Evolutionary conservation across 2,888 invertebrate species (phyloP).

Genomic region (Drosophila ochracea): DNA sequence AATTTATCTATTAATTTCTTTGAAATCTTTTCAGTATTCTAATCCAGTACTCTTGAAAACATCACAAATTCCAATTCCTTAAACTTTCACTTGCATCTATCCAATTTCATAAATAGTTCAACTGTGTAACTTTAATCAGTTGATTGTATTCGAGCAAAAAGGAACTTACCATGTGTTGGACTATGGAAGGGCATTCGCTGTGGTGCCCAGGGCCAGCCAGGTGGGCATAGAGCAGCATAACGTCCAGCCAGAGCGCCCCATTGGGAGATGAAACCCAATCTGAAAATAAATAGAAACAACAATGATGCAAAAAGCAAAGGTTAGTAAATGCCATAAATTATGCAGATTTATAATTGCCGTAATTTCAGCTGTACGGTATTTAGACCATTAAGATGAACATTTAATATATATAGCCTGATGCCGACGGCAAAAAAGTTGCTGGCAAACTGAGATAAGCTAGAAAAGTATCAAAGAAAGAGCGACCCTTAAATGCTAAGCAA

Average conservation of each 20-base stretch:
- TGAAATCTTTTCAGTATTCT: not conserved
- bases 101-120: not conserved
- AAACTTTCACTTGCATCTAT: not conserved
- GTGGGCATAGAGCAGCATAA: conserved; percentile 90
- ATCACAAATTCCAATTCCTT: not conserved
- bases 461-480: conserved; percentile 31
- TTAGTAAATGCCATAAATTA: conserved; percentile 60
- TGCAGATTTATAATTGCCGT: conserved; percentile 47
- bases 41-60: not conserved
- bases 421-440: conserved; percentile 58
- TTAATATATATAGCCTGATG: conserved; percentile 30
- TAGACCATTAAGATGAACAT: conserved; percentile 40
- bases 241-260: conserved; percentile 92
- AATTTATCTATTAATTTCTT: not conserved
- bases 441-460: conserved; percentile 26
- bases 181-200: conserved; percentile 86
- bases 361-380: conserved; percentile 29
- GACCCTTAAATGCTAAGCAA: conserved; percentile 71
- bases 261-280: conserved; percentile 93
- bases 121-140: not conserved
- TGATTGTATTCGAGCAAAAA: not conserved
- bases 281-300: conserved; percentile 85
- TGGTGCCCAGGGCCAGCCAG: conserved; percentile 88
- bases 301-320: conserved; percentile 4
- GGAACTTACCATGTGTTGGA: conserved; percentile 89